These are phyloP conservation scores for Eretmochelys imbricata DNA, from an alignment of 2,113 vertebrate genomes.

Conservation along the genomic window DNA sequence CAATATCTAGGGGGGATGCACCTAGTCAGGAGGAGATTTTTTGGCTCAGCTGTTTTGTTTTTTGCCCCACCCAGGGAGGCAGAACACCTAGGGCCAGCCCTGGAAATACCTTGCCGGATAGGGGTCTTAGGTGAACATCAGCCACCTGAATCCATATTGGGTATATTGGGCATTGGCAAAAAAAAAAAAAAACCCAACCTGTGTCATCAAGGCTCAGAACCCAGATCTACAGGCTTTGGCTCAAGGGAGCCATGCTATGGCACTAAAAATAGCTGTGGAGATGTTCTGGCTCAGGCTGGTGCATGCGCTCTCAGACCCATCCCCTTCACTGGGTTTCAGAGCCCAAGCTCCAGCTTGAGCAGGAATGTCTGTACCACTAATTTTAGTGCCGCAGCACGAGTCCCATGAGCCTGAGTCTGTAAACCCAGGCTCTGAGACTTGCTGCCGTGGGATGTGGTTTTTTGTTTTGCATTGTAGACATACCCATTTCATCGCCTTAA, in stretches of 20 bases:
- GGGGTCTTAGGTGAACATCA: neutral
- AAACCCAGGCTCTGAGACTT: too few relatives aligned
- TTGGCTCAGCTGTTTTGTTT: neutral
- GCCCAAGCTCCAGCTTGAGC: too few relatives aligned
- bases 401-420: neutral
- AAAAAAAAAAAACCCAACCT: too few relatives aligned
- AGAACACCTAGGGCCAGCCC: neutral
- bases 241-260: neutral
- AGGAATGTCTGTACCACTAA: neutral
- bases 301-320: too few relatives aligned
- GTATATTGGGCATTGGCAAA: neutral
- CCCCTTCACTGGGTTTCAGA: too few relatives aligned
- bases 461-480: neutral
- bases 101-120: neutral
- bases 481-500: neutral
- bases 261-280: neutral
- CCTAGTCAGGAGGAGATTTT: neutral
- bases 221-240: neutral
- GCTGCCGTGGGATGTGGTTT: too few relatives aligned
- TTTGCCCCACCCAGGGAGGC: neutral
- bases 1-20: neutral
- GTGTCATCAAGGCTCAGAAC: too few relatives aligned
- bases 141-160: neutral
- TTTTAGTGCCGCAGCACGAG: neutral
- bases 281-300: too few relatives aligned